Conservation (phyloP, 2,797 vertebrate species). For the Aplochiton taeniatus region DNA sequence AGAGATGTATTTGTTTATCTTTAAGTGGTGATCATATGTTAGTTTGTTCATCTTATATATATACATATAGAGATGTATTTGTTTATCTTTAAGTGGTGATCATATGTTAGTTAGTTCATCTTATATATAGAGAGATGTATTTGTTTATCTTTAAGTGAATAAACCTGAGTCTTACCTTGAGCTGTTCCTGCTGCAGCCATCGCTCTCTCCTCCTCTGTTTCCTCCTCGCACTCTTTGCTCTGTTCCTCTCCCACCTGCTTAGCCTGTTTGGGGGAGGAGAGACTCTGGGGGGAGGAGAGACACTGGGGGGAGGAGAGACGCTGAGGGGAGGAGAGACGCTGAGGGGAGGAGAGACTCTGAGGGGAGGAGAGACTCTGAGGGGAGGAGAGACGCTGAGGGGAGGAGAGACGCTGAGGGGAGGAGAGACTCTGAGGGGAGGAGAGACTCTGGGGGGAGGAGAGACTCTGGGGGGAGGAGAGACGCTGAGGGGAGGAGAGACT, state of each 20-base stretch:
- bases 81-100: too few species aligned
- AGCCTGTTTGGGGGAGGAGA: conserved; percentile 54
- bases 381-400: too few species aligned
- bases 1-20: too few species aligned
- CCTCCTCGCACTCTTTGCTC: conserved; percentile 78
- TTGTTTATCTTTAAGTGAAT: too few species aligned
- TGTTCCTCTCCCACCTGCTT: conserved; percentile 81
- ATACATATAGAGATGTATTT: too few species aligned
- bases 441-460: conserved; percentile 33
- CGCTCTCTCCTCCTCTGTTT: conserved; percentile 78
- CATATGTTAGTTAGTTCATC: too few species aligned
- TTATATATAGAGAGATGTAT: too few species aligned
- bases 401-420: conserved; percentile 33
- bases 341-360: conserved; percentile 33
- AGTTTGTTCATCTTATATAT: too few species aligned
- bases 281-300: conserved; percentile 34
- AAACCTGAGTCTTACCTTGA: conserved; percentile 49
- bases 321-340: conserved; percentile 31
- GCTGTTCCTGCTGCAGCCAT: conserved; percentile 69
- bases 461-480: too few species aligned
- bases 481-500: conserved; percentile 34
- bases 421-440: conserved; percentile 30
- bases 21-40: too few species aligned
- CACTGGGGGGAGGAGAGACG: conserved; percentile 27
- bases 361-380: conserved; percentile 33